Conservation (phyloP, 2,888 invertebrate genomes). For the Adineta ricciae region DNA sequence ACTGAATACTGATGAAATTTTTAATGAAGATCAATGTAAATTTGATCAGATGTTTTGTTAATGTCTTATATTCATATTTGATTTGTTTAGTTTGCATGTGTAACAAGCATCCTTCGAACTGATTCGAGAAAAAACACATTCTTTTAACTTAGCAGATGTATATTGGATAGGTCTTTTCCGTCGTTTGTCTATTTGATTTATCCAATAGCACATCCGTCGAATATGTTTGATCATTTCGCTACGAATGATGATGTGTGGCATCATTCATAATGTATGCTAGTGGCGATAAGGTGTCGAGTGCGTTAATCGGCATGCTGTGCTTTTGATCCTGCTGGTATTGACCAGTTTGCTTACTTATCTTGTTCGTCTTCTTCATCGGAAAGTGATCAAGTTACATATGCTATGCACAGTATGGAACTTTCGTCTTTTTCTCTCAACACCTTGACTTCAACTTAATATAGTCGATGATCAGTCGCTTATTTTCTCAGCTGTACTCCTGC, state of each 20-base stretch:
- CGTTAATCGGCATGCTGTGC: constrained; percentile 13
- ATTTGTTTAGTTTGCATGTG: no score
- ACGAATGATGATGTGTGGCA: background rate
- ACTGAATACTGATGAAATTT: no score
- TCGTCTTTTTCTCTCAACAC: constrained; percentile 13
- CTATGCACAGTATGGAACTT: constrained; percentile 13
- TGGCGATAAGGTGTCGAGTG: constrained; percentile 9
- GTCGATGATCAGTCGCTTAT: constrained; percentile 13
- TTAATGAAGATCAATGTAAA: no score
- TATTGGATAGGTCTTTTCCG: background rate
- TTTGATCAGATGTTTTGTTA: no score
- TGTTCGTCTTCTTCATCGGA: constrained; percentile 5
- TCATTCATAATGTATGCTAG: constrained; percentile 2
- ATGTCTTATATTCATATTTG: no score
- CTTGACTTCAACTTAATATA: background rate
- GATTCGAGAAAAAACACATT: background rate
- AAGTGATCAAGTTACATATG: constrained; percentile 5
- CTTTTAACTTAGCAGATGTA: background rate
- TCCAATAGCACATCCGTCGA: background rate
- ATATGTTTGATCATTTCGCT: background rate
- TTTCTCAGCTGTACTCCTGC: constrained; percentile 9
- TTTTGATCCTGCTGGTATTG: constrained; percentile 13
- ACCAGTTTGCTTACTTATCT: constrained; percentile 9
- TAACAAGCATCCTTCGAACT: no score
- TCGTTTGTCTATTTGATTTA: background rate